A percentile compares a stretch with the other conserved stretches of the same genome.
phyloP scores from a whole-genome alignment of 2,888 invertebrate genomes.

The Aspidiotus destructor region DNA sequence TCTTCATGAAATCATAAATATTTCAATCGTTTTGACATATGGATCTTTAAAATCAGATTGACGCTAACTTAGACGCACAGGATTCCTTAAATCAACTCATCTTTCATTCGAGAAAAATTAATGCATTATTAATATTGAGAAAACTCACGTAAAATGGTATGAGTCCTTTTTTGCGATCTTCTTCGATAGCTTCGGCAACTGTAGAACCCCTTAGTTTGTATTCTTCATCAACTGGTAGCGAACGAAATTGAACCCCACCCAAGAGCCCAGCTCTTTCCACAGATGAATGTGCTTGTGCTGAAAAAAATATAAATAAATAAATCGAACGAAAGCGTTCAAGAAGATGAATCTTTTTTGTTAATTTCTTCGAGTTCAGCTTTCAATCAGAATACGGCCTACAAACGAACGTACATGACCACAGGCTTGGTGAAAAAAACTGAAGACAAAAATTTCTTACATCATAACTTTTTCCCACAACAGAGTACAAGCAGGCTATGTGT shows the following conservation, averaged over 20 bases:
- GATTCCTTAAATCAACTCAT: no score
- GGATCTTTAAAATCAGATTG: no score
- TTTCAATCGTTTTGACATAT: neutral
- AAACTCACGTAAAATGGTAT: conserved; percentile 88
- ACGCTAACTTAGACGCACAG: no score
- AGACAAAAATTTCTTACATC: no score
- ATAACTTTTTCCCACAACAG: no score
- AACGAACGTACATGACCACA: neutral
- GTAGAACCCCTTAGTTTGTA: conserved; percentile 65
- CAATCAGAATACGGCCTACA: neutral
- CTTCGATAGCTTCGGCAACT: conserved; percentile 65
- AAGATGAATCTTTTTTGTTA: neutral
- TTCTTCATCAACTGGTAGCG: conserved; percentile 60
- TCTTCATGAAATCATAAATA: no score
- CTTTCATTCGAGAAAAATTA: no score
- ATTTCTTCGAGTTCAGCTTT: neutral
- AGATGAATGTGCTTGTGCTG: conserved; percentile 84
- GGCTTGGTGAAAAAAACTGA: no score
- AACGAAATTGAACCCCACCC: conserved; percentile 71
- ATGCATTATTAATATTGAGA: no score
- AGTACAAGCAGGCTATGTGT: no score
- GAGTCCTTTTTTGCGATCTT: conserved; percentile 77
- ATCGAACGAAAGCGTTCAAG: no score
- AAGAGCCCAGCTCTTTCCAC: conserved; percentile 86
- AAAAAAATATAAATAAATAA: conserved; percentile 33